Evolutionary conservation across 2,113 vertebrate genomes (phyloP).

Genomic region (Ginglymostoma cirratum): DNA sequence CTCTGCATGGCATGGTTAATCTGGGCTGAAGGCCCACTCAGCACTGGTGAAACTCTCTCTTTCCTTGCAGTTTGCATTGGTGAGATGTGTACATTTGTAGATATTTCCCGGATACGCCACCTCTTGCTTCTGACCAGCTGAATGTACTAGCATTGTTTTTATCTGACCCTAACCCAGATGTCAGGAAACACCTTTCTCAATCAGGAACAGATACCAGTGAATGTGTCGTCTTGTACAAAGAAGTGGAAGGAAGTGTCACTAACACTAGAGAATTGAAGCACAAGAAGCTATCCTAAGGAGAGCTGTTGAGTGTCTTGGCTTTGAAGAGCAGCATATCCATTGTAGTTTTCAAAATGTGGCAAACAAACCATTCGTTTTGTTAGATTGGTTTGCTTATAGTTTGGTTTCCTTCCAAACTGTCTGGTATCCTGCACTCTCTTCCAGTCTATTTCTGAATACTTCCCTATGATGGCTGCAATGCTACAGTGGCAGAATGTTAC

Average conservation of each 20-base stretch:
- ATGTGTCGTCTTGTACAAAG: neutral
- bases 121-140: neutral
- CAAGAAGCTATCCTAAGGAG: neutral
- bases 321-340: neutral
- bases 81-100: neutral
- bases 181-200: constrained; percentile 30
- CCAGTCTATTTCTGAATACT: neutral
- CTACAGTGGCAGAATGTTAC: neutral
- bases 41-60: neutral
- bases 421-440: neutral
- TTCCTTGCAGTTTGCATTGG: neutral
- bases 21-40: neutral
- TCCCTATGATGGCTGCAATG: neutral
- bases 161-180: neutral
- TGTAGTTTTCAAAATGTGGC: neutral
- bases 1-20: neutral
- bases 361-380: neutral
- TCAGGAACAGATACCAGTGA: constrained; percentile 23
- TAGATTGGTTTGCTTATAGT: neutral
- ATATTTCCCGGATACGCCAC: neutral
- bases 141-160: neutral
- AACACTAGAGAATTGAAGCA: neutral
- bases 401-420: neutral
- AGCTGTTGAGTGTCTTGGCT: neutral
- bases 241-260: constrained; percentile 21